Conservation (phyloP, 2,797 vertebrate species). For the Taeniopygia guttata region DNA sequence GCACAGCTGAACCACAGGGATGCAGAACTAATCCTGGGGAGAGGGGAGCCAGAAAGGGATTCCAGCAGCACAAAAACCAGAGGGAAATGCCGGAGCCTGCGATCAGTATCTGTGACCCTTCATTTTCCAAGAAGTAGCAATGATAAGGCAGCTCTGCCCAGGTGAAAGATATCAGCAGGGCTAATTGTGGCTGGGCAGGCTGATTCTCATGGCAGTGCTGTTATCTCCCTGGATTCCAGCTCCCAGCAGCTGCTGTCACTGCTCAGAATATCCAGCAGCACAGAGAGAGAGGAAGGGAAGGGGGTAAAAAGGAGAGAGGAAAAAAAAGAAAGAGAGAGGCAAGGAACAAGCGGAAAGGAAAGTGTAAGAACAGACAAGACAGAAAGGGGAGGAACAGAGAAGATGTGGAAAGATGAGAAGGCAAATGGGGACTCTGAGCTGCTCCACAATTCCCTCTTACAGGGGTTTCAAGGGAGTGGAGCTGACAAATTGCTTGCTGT, state of each 20-base stretch:
- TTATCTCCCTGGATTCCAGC: slow-evolving; percentile 60
- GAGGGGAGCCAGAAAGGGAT: slow-evolving; percentile 47
- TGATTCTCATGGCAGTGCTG: slow-evolving; percentile 35
- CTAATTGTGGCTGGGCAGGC: slow-evolving; percentile 58
- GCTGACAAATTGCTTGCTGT: background rate
- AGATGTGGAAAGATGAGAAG: background rate
- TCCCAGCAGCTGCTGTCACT: slow-evolving; percentile 40
- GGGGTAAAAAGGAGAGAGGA: background rate
- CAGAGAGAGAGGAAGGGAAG: background rate
- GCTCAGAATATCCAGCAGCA: slow-evolving; percentile 41
- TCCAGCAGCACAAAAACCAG: slow-evolving; percentile 32
- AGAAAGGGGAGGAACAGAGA: background rate
- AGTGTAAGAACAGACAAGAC: background rate
- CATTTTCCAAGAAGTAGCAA: slow-evolving; percentile 44
- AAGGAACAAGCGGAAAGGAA: background rate
- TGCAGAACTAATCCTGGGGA: background rate
- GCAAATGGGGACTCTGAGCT: background rate
- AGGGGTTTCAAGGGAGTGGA: background rate
- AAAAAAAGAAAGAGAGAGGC: background rate
- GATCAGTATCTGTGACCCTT: slow-evolving; percentile 35
- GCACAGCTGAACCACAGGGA: slow-evolving; percentile 20
- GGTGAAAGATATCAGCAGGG: slow-evolving; percentile 54
- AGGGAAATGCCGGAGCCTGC: background rate
- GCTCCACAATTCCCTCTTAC: background rate
- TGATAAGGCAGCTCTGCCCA: slow-evolving; percentile 51